Percentiles rank a stretch among this genome's conserved stretches.
Conservation (phyloP, 2,888 invertebrate species). For the Plebejus melissa region DNA sequence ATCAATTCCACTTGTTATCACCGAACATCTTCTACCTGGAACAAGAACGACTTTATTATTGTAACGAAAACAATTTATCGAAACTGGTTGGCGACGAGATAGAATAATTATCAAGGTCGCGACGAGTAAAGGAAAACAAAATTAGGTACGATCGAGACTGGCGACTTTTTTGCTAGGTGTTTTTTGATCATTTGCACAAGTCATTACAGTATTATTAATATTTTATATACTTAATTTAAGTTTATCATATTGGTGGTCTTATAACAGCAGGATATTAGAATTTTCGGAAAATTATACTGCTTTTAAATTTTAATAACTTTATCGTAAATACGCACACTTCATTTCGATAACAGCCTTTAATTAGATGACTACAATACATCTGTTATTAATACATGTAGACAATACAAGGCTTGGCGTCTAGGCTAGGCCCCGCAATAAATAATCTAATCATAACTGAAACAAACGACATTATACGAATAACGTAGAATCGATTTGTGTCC, state of each 20-base stretch:
- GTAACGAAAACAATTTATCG: slow-evolving; percentile 51
- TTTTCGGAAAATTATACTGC: no score
- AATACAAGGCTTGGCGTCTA: not conserved
- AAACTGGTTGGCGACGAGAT: slow-evolving; percentile 43
- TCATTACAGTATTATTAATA: not conserved
- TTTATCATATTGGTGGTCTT: no score
- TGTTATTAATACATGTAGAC: not conserved
- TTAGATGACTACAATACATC: no score
- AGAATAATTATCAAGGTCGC: slow-evolving; percentile 24
- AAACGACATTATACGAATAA: slow-evolving; percentile 37
- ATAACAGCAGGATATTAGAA: no score
- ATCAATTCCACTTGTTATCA: slow-evolving; percentile 18
- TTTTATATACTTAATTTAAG: not conserved
- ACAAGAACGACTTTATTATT: slow-evolving; percentile 51
- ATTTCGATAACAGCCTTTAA: no score
- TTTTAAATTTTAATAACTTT: no score
- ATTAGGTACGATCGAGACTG: not conserved
- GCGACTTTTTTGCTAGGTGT: not conserved
- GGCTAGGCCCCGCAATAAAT: not conserved
- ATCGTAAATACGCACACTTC: no score
- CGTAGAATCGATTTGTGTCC: slow-evolving; percentile 42
- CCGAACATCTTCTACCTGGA: slow-evolving; percentile 50
- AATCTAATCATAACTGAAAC: slow-evolving; percentile 34
- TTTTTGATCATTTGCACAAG: not conserved
- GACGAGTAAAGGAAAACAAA: slow-evolving; percentile 15